phyloP scores from a whole-genome alignment of 1,140 invertebrate genomes.

The Bombus vancouverensis region DNA sequence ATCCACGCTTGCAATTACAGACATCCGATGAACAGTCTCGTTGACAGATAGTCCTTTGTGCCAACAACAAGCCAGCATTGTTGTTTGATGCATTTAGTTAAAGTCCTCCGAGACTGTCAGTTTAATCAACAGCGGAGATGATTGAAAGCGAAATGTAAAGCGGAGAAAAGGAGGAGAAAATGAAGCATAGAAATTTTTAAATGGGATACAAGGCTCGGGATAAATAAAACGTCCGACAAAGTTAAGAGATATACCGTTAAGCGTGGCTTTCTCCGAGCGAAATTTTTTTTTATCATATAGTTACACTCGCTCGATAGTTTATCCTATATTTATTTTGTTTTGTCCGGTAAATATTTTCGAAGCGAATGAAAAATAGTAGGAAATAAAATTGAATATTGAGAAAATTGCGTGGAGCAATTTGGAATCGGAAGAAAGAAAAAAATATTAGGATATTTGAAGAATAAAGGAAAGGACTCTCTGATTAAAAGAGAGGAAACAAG shows the following conservation, averaged over 20 bases:
- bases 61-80: background rate
- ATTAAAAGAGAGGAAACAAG: background rate
- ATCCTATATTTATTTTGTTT: background rate
- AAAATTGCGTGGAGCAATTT: background rate
- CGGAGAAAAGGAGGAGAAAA: background rate
- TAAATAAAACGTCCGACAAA: too few relatives aligned
- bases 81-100: background rate
- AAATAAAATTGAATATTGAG: background rate
- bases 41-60: background rate
- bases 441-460: background rate
- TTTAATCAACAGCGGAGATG: too few relatives aligned
- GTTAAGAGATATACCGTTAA: too few relatives aligned
- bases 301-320: background rate
- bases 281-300: background rate
- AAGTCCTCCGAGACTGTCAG: background rate
- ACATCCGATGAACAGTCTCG: too few relatives aligned
- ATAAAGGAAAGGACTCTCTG: background rate
- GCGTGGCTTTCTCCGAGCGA: too few relatives aligned
- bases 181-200: background rate
- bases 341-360: background rate
- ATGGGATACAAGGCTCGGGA: background rate
- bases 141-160: background rate
- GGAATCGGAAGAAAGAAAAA: background rate
- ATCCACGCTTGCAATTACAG: slow-evolving; percentile 30
- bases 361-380: background rate